Evolutionary conservation across 2,888 invertebrate genomes (phyloP).

Genomic region (Hydraecia micacea): DNA sequence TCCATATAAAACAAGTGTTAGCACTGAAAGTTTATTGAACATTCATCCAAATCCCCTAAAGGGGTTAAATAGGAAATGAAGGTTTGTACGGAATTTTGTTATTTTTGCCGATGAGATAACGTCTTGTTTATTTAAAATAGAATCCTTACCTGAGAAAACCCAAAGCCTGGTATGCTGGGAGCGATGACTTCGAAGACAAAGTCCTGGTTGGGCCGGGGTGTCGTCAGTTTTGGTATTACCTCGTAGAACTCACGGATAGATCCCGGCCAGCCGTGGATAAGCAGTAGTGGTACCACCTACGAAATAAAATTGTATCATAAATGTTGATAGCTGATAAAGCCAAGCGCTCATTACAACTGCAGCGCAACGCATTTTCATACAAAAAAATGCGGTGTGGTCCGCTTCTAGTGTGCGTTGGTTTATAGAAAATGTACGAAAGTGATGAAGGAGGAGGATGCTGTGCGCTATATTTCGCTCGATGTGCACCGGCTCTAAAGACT

Average conservation of each 20-base stretch:
- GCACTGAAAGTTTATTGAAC: background rate
- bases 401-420: background rate
- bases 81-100: background rate
- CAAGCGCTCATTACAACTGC: background rate
- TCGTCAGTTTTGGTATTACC: constrained; percentile 92
- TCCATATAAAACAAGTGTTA: background rate
- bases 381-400: background rate
- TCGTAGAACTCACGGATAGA: constrained; percentile 95
- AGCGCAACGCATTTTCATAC: background rate
- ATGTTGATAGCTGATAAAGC: background rate
- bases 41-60: background rate
- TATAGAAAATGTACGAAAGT: background rate
- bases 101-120: background rate
- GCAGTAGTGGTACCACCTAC: constrained; percentile 91
- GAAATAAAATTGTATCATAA: constrained; percentile 29
- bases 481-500: background rate
- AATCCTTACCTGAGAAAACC: constrained; percentile 91
- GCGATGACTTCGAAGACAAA: constrained; percentile 93
- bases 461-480: background rate
- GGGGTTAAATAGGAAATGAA: background rate
- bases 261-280: constrained; percentile 97
- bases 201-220: constrained; percentile 84
- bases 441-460: background rate
- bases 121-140: background rate
- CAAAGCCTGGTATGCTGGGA: constrained; percentile 93